These are phyloP conservation scores for Epicauta chinensis DNA, from an alignment of 1,140 invertebrate species.

Conservation along the genomic window DNA sequence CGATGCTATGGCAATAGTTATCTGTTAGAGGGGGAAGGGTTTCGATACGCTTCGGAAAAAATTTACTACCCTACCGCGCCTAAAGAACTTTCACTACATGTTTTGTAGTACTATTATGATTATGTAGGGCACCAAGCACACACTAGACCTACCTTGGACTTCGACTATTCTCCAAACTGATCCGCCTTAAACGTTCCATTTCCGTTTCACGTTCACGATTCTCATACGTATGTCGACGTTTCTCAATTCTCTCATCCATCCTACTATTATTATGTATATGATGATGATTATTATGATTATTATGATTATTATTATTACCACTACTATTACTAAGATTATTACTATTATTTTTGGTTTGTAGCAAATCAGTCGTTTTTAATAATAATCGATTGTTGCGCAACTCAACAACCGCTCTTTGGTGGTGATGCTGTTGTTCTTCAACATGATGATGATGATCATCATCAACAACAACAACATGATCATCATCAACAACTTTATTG, in stretches of 20 bases:
- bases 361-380: constrained; percentile 12
- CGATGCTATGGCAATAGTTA: no score
- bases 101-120: no score
- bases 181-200: constrained; percentile 25
- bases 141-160: constrained; percentile 32
- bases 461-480: no score
- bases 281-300: not conserved
- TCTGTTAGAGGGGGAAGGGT: no score
- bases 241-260: constrained; percentile 21
- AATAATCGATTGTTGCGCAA: not conserved
- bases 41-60: no score
- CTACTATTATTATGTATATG: constrained; percentile 19
- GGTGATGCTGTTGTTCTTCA: no score
- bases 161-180: constrained; percentile 33
- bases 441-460: no score
- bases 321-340: not conserved
- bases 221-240: constrained; percentile 35
- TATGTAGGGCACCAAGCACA: no score
- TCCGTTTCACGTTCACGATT: constrained; percentile 31
- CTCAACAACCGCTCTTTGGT: not conserved
- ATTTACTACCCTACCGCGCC: no score
- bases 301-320: not conserved
- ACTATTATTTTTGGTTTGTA: constrained; percentile 4
- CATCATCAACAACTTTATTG: no score
- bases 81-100: no score